Percentiles rank a stretch among this genome's conserved stretches.
Conservation (phyloP, 1,140 invertebrate species). For the Bombus difficillimus region DNA sequence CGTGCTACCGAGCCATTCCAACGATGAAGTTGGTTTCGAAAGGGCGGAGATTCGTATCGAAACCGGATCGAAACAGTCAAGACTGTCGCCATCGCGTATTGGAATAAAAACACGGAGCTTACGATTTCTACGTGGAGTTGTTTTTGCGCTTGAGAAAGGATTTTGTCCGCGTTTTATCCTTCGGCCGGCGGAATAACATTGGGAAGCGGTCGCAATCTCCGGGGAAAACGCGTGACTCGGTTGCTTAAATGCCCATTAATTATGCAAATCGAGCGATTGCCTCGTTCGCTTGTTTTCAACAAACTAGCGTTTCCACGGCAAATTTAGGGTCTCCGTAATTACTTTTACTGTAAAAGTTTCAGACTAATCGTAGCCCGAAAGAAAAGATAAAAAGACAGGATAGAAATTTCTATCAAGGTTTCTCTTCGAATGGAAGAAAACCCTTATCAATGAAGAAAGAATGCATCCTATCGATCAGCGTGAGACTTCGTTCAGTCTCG, state of each 20-base stretch:
- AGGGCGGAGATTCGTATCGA: slow-evolving; percentile 31
- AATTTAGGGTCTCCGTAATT: neutral
- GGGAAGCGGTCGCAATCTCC: slow-evolving; percentile 13
- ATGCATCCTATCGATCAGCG: slow-evolving; percentile 53
- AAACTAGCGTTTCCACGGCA: neutral
- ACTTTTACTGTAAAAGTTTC: neutral
- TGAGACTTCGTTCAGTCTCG: slow-evolving; percentile 15
- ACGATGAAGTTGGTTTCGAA: neutral
- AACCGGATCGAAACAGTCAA: slow-evolving; percentile 25
- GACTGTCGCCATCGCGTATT: slow-evolving; percentile 5
- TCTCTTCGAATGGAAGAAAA: neutral
- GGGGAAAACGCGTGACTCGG: slow-evolving; percentile 30
- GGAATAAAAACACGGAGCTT: slow-evolving; percentile 20
- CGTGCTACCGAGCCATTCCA: slow-evolving; percentile 31
- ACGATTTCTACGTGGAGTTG: neutral
- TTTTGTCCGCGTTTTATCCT: slow-evolving; percentile 2
- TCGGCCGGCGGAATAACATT: no score
- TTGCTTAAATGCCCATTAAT: slow-evolving; percentile 46
- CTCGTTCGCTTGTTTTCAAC: slow-evolving; percentile 12
- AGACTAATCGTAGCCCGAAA: no score
- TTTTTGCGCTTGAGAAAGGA: neutral
- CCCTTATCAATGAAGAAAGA: neutral
- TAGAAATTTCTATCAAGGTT: neutral
- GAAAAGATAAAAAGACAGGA: neutral
- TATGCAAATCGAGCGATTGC: slow-evolving; percentile 41